A percentile compares a stretch with the other conserved stretches of the same genome.
These are phyloP conservation scores for Myrmecophaga tridactyla DNA, from an alignment of 2,113 vertebrate species.

Conservation along the genomic window DNA sequence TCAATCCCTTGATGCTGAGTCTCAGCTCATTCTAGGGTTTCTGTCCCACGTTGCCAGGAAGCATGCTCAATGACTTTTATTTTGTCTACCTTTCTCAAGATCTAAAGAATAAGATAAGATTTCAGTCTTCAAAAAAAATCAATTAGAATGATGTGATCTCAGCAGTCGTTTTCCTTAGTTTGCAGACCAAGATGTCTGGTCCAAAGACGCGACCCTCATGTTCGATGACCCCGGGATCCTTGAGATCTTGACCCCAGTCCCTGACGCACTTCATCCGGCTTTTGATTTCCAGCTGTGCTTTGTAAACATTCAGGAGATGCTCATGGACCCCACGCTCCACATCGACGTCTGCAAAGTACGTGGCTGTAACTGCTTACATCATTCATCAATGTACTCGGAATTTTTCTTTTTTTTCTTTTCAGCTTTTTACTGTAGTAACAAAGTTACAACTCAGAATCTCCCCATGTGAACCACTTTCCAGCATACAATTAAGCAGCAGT, in stretches of 20 bases:
- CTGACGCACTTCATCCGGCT: accelerated
- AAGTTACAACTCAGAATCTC: too few species aligned
- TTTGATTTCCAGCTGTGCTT: slow-evolving; percentile 48
- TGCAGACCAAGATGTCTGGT: neutral
- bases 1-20: too few species aligned
- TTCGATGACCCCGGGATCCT: neutral
- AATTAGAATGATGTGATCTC: neutral
- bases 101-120: neutral
- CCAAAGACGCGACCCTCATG: neutral
- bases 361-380: neutral
- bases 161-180: slow-evolving; percentile 3
- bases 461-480: too few species aligned
- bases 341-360: slow-evolving; percentile 26
- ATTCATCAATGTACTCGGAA: too few species aligned
- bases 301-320: neutral
- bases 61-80: too few species aligned
- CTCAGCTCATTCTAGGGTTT: too few species aligned
- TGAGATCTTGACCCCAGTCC: neutral
- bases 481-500: too few species aligned
- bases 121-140: neutral
- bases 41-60: too few species aligned
- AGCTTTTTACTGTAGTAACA: too few species aligned
- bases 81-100: neutral
- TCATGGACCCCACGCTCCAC: neutral
- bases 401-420: too few species aligned